These are phyloP conservation scores for Podilymbus podiceps DNA, from an alignment of 2,113 vertebrate genomes.

Conservation along the genomic window DNA sequence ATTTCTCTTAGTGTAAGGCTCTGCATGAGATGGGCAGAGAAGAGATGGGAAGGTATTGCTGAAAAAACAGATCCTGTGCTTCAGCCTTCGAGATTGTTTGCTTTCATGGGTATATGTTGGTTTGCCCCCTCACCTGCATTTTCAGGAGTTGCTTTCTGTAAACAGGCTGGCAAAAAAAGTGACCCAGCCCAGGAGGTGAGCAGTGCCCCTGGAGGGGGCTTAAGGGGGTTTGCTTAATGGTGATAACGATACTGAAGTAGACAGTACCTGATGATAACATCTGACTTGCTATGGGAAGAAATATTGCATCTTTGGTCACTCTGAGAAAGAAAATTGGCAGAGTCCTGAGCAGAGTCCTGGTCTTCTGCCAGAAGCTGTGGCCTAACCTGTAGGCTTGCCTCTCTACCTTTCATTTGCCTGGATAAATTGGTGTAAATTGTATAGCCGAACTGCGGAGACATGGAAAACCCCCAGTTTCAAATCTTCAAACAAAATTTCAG, in stretches of 20 bases:
- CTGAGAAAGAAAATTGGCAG: not conserved
- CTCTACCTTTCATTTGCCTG: not conserved
- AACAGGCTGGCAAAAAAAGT: not conserved
- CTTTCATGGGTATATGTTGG: not conserved
- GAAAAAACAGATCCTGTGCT: not conserved
- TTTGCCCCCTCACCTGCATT: not conserved
- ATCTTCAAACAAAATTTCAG: not conserved
- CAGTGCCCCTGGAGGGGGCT: accelerated
- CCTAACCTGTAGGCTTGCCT: not conserved
- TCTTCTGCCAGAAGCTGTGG: not conserved
- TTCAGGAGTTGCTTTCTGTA: not conserved
- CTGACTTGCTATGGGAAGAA: not conserved
- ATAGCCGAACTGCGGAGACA: not conserved
- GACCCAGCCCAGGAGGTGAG: not conserved
- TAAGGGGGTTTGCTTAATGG: not conserved
- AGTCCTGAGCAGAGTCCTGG: not conserved
- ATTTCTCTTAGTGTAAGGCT: not conserved
- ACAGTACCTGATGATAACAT: not conserved
- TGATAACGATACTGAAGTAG: not conserved
- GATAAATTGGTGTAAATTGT: not conserved
- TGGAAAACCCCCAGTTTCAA: not conserved
- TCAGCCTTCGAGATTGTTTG: not conserved
- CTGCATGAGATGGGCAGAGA: not conserved
- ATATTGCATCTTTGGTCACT: not conserved
- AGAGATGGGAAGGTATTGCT: not conserved